Evolutionary conservation across 1,140 invertebrate genomes (phyloP).

Genomic region (Oedothorax gibbosus): DNA sequence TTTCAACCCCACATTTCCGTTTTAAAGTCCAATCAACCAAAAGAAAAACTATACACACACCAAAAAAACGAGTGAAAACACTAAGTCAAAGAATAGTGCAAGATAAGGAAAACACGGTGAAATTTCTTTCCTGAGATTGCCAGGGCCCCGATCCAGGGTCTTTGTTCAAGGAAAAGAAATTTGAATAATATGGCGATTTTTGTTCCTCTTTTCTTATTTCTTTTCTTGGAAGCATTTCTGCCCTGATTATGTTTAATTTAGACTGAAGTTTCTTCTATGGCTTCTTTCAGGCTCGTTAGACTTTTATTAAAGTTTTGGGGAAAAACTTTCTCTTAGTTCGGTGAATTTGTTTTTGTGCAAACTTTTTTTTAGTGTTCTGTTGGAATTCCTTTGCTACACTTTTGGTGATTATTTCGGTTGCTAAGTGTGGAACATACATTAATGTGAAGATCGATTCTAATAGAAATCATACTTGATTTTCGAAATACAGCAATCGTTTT

Average conservation of each 20-base stretch:
- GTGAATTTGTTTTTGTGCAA: background rate
- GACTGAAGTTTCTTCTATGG: conserved; percentile 34
- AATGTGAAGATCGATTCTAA: too few species aligned
- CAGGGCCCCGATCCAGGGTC: background rate
- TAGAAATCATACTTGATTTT: too few species aligned
- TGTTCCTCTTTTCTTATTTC: background rate
- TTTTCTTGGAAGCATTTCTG: conserved; percentile 17
- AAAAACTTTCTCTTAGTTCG: conserved; percentile 9
- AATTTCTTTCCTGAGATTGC: conserved; percentile 7
- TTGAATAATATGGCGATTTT: conserved; percentile 51
- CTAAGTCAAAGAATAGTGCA: conserved; percentile 29
- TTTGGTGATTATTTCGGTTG: too few species aligned
- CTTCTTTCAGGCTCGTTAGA: conserved; percentile 20
- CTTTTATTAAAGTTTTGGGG: conserved; percentile 45
- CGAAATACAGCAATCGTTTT: too few species aligned
- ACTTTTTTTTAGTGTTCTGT: conserved; percentile 11
- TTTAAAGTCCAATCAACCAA: conserved; percentile 55
- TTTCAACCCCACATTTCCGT: conserved; percentile 44
- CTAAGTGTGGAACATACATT: too few species aligned
- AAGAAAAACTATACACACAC: conserved; percentile 1
- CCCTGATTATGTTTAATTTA: conserved; percentile 54
- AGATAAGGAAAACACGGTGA: conserved; percentile 41
- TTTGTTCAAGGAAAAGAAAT: conserved; percentile 30
- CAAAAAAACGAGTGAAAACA: conserved; percentile 35
- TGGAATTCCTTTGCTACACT: background rate